Base-by-base conservation (phyloP, 2,888 invertebrate genomes). In the Thera britannica region DNA sequence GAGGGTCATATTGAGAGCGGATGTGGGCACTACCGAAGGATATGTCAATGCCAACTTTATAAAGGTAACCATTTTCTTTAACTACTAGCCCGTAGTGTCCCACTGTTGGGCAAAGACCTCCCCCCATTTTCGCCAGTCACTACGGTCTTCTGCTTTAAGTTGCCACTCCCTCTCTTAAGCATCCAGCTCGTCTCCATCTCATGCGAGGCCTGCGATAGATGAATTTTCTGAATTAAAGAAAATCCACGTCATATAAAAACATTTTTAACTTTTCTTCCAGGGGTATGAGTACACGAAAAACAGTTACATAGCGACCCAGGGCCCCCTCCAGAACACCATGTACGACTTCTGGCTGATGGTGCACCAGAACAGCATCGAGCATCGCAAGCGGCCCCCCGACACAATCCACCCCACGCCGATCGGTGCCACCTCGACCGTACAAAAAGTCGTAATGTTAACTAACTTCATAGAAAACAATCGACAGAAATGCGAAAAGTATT, bases 31-130 rank as follows among this genome's bases (percentile, higher is more conserved):
- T 52, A 88, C 94, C 5, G 96, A 97, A 83, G 96, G 96, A 68
- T 98, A 98, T 84, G 98, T 98, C 67, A 98, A 98, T 93, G 98
- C 98, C 77, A 98, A 98, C 93, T 98, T 97, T 87, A 97, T 98
- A 77, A 96, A 97, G 95, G 98, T 98, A 82, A 90, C 82, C 34
- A 48, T 38, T 38, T 38, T 38, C 38, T 38, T 38, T 38, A 38
- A 5, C 6, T 38, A 6, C 23, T 23, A 23, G 1, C 23, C 23
- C 23, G 23, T 23, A 23, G 23, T 23, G 23, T 23, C 23, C 23
- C 23, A 23, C 23, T 23, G 23, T 23, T 23, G 23, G 23, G 23
- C 23, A 23, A 23, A 23, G 23, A 1, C 23, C 23, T 23, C 23
- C 23, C 23, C 23, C 23, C 23, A 23, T 23, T 23, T 23, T 23